Evolutionary conservation across 2,888 invertebrate species (phyloP).

Genomic region (Cataglyphis altisquamis): DNA sequence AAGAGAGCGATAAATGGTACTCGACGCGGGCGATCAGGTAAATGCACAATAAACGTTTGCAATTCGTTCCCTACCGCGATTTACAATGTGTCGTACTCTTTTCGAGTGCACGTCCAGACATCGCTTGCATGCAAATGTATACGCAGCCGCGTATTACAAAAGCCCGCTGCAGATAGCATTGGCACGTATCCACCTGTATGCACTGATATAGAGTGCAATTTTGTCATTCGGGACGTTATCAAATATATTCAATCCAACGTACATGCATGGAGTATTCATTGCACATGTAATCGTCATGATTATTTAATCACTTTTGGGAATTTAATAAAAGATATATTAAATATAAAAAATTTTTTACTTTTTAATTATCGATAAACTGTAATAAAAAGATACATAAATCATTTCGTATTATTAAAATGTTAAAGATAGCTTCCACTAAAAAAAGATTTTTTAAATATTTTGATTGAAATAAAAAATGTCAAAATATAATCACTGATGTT

Average conservation of each 20-base stretch:
- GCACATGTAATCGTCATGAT: not conserved
- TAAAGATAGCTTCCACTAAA: not conserved
- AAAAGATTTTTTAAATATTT: not conserved
- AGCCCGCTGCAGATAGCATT: slow-evolving; percentile 61
- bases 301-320: not conserved
- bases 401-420: not conserved
- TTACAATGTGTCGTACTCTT: slow-evolving; percentile 46
- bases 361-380: not conserved
- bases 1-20: slow-evolving; percentile 27
- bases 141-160: slow-evolving; percentile 62
- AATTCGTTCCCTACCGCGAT: slow-evolving; percentile 29
- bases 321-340: not conserved
- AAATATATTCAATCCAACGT: slow-evolving; percentile 66
- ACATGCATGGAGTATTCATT: not conserved
- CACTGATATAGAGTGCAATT: slow-evolving; percentile 73
- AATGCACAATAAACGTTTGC: slow-evolving; percentile 50
- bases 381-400: not conserved
- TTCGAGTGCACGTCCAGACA: slow-evolving; percentile 41
- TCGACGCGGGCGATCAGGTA: slow-evolving; percentile 29
- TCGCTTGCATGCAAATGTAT: slow-evolving; percentile 62
- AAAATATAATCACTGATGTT: not conserved
- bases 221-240: slow-evolving; percentile 74
- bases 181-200: slow-evolving; percentile 68
- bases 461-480: not conserved
- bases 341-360: not conserved